A percentile compares a stretch with the other conserved stretches of the same genome.
Evolutionary conservation across 2,797 vertebrate species (phyloP).

Genomic region (Oreochromis mossambicus): DNA sequence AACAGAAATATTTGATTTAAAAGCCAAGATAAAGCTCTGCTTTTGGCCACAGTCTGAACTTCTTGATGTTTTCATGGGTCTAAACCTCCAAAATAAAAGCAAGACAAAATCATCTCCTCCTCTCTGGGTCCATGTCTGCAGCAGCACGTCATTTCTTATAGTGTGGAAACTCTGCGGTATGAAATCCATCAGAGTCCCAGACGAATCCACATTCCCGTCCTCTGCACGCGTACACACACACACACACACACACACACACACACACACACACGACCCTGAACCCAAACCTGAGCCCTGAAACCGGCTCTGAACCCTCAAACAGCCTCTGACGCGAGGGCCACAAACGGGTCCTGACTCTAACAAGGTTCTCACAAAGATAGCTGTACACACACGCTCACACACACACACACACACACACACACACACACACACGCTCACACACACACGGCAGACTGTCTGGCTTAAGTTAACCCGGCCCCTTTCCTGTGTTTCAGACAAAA

Average conservation of each 20-base stretch:
- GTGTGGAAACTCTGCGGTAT: neutral
- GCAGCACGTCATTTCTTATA: neutral
- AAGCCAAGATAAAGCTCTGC: neutral
- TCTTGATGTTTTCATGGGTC: neutral
- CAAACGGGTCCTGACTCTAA: neutral
- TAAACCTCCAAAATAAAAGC: neutral
- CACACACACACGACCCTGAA: neutral
- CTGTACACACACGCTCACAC: neutral
- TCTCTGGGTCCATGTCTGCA: neutral
- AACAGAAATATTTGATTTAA: neutral
- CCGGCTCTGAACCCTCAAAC: neutral
- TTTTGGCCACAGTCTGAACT: neutral
- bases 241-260: neutral
- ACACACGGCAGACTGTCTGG: conserved; percentile 37
- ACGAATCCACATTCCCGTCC: conserved; percentile 9
- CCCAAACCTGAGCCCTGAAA: neutral
- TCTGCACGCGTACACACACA: neutral
- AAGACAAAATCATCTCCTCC: neutral
- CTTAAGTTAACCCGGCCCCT: conserved; percentile 70
- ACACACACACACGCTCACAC: neutral
- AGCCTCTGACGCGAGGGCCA: neutral
- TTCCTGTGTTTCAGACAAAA: conserved; percentile 82
- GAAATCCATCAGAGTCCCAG: neutral
- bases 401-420: neutral
- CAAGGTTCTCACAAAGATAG: neutral